phyloP scores from a whole-genome alignment of 2,797 vertebrate species.

The Protosalanx chinensis region DNA sequence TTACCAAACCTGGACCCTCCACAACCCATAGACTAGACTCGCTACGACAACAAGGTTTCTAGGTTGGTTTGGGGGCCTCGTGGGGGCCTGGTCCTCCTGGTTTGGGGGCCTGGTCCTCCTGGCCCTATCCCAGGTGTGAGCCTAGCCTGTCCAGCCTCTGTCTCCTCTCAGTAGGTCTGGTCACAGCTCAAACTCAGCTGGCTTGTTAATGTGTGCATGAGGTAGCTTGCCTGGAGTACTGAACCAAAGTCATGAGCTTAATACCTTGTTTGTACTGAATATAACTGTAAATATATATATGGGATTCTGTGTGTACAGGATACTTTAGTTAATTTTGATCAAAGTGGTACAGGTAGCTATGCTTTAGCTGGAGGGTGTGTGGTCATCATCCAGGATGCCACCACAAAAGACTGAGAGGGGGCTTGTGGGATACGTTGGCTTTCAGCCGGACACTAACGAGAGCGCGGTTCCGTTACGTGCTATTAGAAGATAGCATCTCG shows the following conservation, averaged over 20 bases:
- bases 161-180: slow-evolving; percentile 53
- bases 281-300: slow-evolving; percentile 61
- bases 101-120: slow-evolving; percentile 55
- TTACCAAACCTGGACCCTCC: slow-evolving; percentile 83
- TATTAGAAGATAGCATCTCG: too few relatives aligned
- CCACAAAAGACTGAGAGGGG: slow-evolving; percentile 10
- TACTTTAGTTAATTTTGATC: slow-evolving; percentile 54
- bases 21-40: slow-evolving; percentile 74
- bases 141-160: slow-evolving; percentile 62
- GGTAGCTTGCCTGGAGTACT: slow-evolving; percentile 68
- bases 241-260: slow-evolving; percentile 74
- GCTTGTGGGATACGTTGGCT: slow-evolving; percentile 62
- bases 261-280: slow-evolving; percentile 58
- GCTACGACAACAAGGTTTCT: slow-evolving; percentile 60
- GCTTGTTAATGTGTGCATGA: slow-evolving; percentile 66
- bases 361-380: slow-evolving; percentile 47
- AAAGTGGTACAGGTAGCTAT: slow-evolving; percentile 47
- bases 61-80: slow-evolving; percentile 57
- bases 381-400: slow-evolving; percentile 31
- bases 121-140: slow-evolving; percentile 70
- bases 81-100: slow-evolving; percentile 38
- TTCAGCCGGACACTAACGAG: slow-evolving; percentile 44
- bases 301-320: slow-evolving; percentile 55
- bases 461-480: slow-evolving; percentile 19
- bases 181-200: slow-evolving; percentile 41